Conservation (phyloP, 2,797 vertebrate genomes). For the Myioborus miniatus region DNA sequence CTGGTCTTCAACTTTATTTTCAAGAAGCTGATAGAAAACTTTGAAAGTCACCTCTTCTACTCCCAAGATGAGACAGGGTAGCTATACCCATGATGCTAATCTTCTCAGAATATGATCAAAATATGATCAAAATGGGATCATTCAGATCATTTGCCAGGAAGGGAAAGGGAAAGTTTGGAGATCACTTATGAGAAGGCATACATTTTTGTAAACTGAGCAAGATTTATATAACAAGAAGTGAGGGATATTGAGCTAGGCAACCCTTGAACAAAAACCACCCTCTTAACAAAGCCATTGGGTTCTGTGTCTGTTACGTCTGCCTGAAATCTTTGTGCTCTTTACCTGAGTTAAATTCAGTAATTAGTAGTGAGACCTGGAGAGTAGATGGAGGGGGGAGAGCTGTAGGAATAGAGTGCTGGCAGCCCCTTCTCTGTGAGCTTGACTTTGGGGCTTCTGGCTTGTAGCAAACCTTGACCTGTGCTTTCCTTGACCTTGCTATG, state of each 20-base stretch:
- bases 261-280: not conserved
- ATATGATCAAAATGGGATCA: not conserved
- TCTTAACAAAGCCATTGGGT: not conserved
- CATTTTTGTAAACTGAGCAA: not conserved
- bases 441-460: not conserved
- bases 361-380: not conserved
- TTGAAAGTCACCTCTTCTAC: not conserved
- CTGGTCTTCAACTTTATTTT: not conserved
- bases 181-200: not conserved
- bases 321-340: not conserved
- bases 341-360: not conserved
- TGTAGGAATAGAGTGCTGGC: not conserved
- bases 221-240: not conserved
- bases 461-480: not conserved
- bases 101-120: not conserved
- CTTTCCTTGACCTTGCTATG: not conserved
- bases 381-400: not conserved
- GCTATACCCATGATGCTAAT: not conserved
- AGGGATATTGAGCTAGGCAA: not conserved
- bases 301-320: not conserved
- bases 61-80: accelerated
- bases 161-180: not conserved
- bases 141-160: not conserved
- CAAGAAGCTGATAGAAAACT: not conserved
- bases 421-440: not conserved